Conservation (phyloP, 2,113 vertebrate species). For the Chelonoidis abingdonii region DNA sequence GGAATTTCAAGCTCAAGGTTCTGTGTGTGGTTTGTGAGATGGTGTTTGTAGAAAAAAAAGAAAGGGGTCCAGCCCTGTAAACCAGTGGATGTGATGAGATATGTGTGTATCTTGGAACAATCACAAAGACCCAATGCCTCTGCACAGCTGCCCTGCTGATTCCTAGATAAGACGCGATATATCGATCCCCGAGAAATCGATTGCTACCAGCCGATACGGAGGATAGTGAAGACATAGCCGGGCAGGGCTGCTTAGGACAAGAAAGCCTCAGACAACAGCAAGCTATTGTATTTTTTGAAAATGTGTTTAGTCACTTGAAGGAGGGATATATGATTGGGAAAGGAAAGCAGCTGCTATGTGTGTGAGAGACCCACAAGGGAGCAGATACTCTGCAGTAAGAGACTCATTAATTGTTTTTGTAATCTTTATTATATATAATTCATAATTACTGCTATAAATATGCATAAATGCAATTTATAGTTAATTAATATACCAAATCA, state of each 20-base stretch:
- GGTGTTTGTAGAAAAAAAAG: neutral
- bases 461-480: constrained; percentile 55
- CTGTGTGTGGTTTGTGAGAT: neutral
- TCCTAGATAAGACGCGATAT: too few species aligned
- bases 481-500: constrained; percentile 56
- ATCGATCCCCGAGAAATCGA: too few species aligned
- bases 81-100: neutral
- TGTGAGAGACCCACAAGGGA: constrained; percentile 24
- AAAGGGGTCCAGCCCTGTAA: accelerated
- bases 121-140: neutral
- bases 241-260: neutral
- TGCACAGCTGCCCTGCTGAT: neutral
- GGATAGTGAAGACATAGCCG: too few species aligned
- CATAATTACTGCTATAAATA: constrained; percentile 52
- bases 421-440: neutral
- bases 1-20: accelerated
- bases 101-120: neutral
- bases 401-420: constrained; percentile 52
- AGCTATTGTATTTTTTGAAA: neutral
- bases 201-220: too few species aligned
- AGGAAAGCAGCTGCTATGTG: constrained; percentile 27
- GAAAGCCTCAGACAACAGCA: neutral
- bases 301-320: neutral
- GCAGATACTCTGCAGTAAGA: constrained; percentile 3
- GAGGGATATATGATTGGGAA: neutral